Percentiles rank a stretch among this genome's conserved stretches.
Conservation (phyloP, 2,888 invertebrate genomes). For the Eurois occulta region DNA sequence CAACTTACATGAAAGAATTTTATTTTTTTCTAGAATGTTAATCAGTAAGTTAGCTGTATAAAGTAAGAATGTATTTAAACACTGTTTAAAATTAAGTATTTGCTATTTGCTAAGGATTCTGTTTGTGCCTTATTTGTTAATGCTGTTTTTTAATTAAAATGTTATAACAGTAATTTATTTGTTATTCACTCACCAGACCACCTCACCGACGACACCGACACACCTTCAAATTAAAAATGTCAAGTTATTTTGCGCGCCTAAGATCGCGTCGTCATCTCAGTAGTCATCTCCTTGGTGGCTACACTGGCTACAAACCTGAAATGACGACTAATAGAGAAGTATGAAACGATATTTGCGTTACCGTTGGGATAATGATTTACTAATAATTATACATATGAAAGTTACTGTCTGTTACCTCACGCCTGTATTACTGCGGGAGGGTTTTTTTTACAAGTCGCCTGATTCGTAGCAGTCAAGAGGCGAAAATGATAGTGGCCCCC, state of each 20-base stretch:
- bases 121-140: slow-evolving; percentile 3
- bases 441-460: no score
- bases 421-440: background rate
- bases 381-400: background rate
- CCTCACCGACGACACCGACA: background rate
- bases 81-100: slow-evolving; percentile 29
- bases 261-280: background rate
- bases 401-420: background rate
- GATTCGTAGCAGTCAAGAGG: no score
- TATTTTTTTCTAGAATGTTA: slow-evolving; percentile 4
- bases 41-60: slow-evolving; percentile 8
- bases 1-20: background rate
- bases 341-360: no score
- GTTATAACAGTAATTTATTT: background rate
- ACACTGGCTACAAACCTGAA: no score
- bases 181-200: background rate
- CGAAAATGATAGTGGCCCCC: no score
- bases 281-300: background rate
- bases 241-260: no score
- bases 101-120: background rate
- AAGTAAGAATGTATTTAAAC: slow-evolving; percentile 8
- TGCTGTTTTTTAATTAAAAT: slow-evolving; percentile 19
- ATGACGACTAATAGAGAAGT: no score
- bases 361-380: no score
- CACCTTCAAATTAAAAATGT: background rate